Evolutionary conservation across 2,113 vertebrate genomes (phyloP), one percentile per base, ranked within the genome.

Genomic region (Mobula birostris): DNA sequence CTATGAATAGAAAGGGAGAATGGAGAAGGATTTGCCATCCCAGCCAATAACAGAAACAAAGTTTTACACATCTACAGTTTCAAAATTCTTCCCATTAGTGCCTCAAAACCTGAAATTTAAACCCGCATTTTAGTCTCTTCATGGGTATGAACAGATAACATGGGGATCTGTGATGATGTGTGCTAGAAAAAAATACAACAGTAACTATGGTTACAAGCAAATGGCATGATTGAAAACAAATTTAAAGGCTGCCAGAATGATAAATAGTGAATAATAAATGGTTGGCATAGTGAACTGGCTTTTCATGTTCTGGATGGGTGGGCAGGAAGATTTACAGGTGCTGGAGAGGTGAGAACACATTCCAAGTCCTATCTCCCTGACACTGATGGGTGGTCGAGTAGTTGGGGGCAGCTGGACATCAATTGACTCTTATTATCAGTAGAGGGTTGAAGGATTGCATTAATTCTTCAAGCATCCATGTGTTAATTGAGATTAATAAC

Each of bases 241-340:
- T 93, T 74, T 74, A 76, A 11, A 74, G 56, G 70, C 36, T 76
- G 91, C 68, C 68, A 93, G 36, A 74, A 92, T 48, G 90, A 92
- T 21, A 92, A 92, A 72, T n/a, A 72, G 19, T 32, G 68, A 32
- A 93, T 93, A 92, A 92, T 92, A 92, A 92, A 92, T 40, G 17
- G n/a, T 72, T 40, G 36, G n/a, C 66, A 72, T n/a, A 74, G 68
- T 15, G 36, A 93, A 56, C 72, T 56, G 68, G 91, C 19, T 88
- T 19, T 61, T 88, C 61, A 74, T 27, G n/a, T 74, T 24, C 91
- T 56, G 91, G 40, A 93, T 93, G 70, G 91, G 36, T 93, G 36
- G 56, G 12, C 24, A 17, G 11, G 3, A 40, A 5, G 19, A 93
- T 27, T 68, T 68, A 48, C 70, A 93, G 91, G 68, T 74, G 19